Base-by-base conservation (phyloP, 2,797 vertebrate species). In the Cynopterus sphinx region DNA sequence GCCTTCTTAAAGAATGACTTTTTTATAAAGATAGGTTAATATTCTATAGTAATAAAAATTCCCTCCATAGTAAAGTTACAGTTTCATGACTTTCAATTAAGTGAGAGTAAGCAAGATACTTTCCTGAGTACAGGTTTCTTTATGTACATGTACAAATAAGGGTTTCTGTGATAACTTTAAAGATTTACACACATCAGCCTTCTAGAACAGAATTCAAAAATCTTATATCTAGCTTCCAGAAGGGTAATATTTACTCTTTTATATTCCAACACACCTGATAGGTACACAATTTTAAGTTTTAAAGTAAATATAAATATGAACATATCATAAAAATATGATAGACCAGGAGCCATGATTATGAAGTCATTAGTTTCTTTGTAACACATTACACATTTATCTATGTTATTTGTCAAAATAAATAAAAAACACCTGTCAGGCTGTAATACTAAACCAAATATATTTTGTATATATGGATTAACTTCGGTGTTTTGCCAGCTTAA, bases 241-340 rank as follows among this genome's bases (percentile, higher is more conserved):
- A 33, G 33, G 33, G 33, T 33, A 33, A 33, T 33, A 33, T 33
- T 33, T 33, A 1, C 43, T n/a, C 6, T 0, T 26, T 75, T 51
- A n/a, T 13, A 43, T 3, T 55, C 0, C 57, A 41, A 43, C 0
- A 19, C 0, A 28, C 1, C 28, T 33, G 5, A 2, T 13, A 74
- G 7, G 2, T 19, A 36, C 26, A 12, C 6, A 51, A 70, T 51
- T 75, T 85, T 28, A 16, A 41, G 33, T 57, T 3, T 65, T 73
- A 78, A 87, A 75, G 21, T 59, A 46, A 33, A 33, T 63, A 26
- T 24, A 79, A 6, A 53, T 28, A 39, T 71, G 53, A 49, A 12
- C 4, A 9, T 78, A 12, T 16, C 33, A 33, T 33, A 2, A 33
- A 33, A 33, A 33, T 33, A 33, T 33, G 33, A 33, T 2, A 33